Base-by-base conservation (phyloP, 2,797 vertebrate genomes). In the Graptemys geographica region DNA sequence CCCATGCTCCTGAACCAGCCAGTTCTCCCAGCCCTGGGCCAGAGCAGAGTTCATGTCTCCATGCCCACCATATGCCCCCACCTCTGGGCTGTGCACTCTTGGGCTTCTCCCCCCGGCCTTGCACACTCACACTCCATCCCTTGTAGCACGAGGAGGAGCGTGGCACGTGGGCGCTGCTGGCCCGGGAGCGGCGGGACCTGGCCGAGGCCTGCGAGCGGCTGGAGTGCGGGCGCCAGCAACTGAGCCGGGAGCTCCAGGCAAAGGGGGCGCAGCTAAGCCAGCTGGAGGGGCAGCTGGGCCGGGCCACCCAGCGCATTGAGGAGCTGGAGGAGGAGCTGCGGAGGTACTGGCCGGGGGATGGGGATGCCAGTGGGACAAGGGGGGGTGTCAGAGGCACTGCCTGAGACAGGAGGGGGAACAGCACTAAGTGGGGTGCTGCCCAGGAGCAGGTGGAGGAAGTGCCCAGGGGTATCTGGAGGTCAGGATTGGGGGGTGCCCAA, bases 211-310 rank as follows among this genome's bases (percentile, higher is more conserved):
- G 95, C 13, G 97, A 98, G 51, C 93, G 76, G 4, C 96, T 93
- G 4, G 93, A 91, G 28, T 96, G 89, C 8, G 86, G 79, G 55
- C 97, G 90, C 69, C 98, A 98, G 57, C 98, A 98, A 5, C 95
- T 99, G 59, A 86, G 94, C 41, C 98, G 98, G 92, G 99, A 99
- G 19, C 97, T 99, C 84, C 98, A 99, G 95, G 97, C 97, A 78
- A 99, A 98, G 87, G 98, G 98, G 55, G 98, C 98, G 52, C 98
- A 98, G 90, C 97, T 98, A 49, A 98, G 98, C 95, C 97, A 98
- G 33, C 96, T 99, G n/a, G 98, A 98, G 94, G 98, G 98, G 57
- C 98, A 98, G 96, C 97, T 98, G 8, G 98, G 98, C 53, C 95
- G 98, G 47, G 89, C 98, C 37, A 98, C 90, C 76, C 97, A 96